phyloP scores from a whole-genome alignment of 2,113 vertebrate genomes.

The Anguilla japonica region DNA sequence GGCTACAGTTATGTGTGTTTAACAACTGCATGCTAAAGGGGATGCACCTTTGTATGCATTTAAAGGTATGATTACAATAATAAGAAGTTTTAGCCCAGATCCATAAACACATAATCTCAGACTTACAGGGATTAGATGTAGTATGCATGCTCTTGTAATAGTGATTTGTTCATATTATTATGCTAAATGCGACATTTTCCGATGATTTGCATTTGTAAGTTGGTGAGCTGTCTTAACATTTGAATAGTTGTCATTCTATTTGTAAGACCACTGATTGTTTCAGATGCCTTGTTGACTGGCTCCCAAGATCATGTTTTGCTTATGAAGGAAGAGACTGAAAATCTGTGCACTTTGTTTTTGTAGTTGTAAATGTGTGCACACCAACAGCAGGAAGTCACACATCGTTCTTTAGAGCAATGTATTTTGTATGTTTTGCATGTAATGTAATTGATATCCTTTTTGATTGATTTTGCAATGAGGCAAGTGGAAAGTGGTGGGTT shows the following conservation, averaged over 20 bases:
- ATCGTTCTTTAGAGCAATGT: too few species aligned
- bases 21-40: too few species aligned
- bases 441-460: neutral
- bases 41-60: too few species aligned
- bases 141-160: neutral
- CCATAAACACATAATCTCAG: neutral
- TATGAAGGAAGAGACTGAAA: neutral
- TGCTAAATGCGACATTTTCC: too few species aligned
- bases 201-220: too few species aligned
- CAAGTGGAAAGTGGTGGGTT: neutral
- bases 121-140: neutral
- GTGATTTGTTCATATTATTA: neutral
- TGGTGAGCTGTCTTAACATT: too few species aligned
- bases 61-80: too few species aligned
- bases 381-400: neutral
- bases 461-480: neutral
- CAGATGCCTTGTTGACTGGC: neutral
- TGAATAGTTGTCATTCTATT: too few species aligned
- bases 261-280: neutral
- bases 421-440: neutral
- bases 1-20: too few species aligned
- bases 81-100: neutral
- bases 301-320: neutral
- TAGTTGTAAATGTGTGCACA: neutral
- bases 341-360: neutral